Evolutionary conservation across 53 echinoderm and acorn worm species (phyloP).

Genomic region (Paracentrotus lividus): DNA sequence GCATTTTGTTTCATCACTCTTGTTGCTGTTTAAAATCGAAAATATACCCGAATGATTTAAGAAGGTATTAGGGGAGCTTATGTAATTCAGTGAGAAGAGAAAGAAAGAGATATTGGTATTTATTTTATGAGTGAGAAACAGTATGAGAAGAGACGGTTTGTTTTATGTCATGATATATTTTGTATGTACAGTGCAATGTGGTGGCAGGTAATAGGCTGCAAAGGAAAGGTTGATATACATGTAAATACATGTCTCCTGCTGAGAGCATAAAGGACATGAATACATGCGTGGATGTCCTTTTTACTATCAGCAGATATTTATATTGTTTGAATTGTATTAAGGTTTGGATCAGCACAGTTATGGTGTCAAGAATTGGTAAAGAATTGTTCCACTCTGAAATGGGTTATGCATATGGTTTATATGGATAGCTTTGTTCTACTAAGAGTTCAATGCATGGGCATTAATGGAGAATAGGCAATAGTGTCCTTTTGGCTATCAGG

Average conservation of each 20-base stretch:
- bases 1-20: too few relatives aligned
- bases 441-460: too few relatives aligned
- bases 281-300: not conserved
- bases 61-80: not conserved
- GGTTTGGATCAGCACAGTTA: not conserved
- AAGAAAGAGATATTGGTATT: constrained; percentile 23
- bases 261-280: not conserved
- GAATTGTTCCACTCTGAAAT: too few relatives aligned
- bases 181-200: constrained; percentile 51
- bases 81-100: not conserved
- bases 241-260: not conserved
- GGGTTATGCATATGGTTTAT: not conserved
- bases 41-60: too few relatives aligned
- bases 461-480: too few relatives aligned
- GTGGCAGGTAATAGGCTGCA: not conserved
- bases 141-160: not conserved
- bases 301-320: not conserved
- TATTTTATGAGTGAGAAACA: constrained; percentile 32
- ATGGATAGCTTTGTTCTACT: too few relatives aligned
- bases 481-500: too few relatives aligned
- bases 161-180: constrained; percentile 40
- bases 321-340: not conserved
- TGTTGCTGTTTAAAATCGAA: too few relatives aligned
- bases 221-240: not conserved
- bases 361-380: not conserved